These are phyloP conservation scores for Chloroceryle amazona DNA, from an alignment of 2,797 vertebrate species.

Conservation along the genomic window DNA sequence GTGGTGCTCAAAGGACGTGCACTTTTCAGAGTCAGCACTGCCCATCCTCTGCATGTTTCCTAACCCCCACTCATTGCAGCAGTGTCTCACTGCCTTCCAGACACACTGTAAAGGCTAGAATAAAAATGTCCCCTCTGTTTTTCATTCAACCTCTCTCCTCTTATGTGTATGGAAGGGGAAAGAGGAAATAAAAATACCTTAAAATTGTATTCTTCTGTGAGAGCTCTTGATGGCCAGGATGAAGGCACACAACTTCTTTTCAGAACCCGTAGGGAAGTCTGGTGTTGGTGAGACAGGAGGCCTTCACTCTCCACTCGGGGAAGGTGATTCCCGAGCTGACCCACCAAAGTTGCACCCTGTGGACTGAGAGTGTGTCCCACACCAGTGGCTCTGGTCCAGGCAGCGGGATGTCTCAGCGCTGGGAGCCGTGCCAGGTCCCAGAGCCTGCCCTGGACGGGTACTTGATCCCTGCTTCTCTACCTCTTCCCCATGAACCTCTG, in stretches of 20 bases:
- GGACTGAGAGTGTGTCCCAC: background rate
- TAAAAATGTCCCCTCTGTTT: background rate
- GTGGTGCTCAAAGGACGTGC: background rate
- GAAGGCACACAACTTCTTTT: background rate
- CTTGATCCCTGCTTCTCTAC: background rate
- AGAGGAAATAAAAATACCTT: background rate
- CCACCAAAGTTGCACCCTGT: rapidly evolving
- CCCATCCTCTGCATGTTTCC: background rate
- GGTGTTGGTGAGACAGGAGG: background rate
- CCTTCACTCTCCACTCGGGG: background rate
- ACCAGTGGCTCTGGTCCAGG: rapidly evolving
- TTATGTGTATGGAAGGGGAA: background rate
- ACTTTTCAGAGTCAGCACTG: background rate
- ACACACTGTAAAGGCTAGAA: background rate
- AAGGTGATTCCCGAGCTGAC: background rate
- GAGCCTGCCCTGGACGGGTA: background rate
- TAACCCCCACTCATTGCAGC: background rate
- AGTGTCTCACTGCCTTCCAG: background rate
- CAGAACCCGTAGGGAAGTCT: background rate
- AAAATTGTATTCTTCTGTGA: background rate
- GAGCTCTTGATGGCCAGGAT: background rate
- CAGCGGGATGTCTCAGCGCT: background rate
- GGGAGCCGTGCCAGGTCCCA: background rate
- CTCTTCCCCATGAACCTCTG: background rate
- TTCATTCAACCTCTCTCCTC: background rate